Evolutionary conservation across 2,113 vertebrate species (phyloP).

Genomic region (Candoia aspera): DNA sequence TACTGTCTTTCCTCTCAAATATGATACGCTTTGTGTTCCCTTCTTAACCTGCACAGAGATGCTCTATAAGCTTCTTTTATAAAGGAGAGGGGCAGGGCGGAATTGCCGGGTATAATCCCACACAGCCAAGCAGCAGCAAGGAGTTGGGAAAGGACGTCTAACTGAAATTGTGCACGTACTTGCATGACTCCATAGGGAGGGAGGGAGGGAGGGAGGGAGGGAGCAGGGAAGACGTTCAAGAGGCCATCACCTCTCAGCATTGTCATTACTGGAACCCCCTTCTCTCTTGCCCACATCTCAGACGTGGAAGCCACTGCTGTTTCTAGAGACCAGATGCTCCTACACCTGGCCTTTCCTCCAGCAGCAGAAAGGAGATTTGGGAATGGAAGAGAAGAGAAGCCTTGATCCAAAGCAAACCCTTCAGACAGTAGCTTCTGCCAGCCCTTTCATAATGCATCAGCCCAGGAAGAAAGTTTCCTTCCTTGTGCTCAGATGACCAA

Average conservation of each 20-base stretch:
- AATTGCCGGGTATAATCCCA: background rate
- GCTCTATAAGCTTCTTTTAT: background rate
- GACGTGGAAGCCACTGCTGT: background rate
- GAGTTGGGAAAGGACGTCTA: background rate
- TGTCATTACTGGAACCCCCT: too few relatives aligned
- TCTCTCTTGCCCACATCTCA: background rate
- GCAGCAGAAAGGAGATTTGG: background rate
- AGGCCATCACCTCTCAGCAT: background rate
- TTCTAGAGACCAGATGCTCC: background rate
- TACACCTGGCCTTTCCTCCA: too few relatives aligned
- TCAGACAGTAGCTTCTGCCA: background rate
- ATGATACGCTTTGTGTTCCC: background rate
- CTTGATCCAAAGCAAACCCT: background rate
- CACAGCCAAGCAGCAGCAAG: background rate
- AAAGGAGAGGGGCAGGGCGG: too few relatives aligned
- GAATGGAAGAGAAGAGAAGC: background rate
- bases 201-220: too few relatives aligned
- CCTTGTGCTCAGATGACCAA: background rate
- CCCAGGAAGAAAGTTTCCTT: background rate
- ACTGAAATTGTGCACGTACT: background rate
- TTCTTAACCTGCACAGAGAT: background rate
- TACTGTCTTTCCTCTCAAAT: background rate
- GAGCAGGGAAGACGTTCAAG: background rate
- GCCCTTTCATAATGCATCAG: background rate
- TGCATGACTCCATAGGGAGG: background rate